These are phyloP conservation scores for Lottia scabra DNA, from an alignment of 2,888 invertebrate species.

Conservation along the genomic window DNA sequence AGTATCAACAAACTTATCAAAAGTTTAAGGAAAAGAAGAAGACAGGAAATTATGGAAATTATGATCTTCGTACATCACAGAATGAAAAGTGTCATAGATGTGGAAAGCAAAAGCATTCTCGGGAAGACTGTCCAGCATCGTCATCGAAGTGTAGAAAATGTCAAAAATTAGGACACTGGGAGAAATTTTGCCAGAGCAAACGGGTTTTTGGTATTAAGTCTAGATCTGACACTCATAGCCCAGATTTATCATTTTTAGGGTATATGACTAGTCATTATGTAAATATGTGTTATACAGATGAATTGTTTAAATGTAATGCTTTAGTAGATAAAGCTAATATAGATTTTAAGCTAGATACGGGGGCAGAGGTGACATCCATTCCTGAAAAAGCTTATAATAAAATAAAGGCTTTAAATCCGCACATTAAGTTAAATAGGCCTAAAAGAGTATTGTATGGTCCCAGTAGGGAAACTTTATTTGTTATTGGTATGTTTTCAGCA, in stretches of 20 bases:
- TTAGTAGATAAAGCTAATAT: neutral
- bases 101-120: neutral
- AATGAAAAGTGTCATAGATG: neutral
- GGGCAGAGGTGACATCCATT: neutral
- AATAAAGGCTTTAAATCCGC: neutral
- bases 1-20: neutral
- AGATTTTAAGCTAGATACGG: neutral
- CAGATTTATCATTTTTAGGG: too few species aligned
- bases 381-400: neutral
- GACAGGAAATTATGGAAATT: too few species aligned
- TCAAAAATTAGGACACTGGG: neutral
- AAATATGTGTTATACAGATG: too few species aligned
- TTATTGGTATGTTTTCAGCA: neutral
- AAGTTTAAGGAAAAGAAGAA: neutral
- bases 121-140: neutral
- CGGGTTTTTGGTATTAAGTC: neutral
- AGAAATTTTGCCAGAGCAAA: neutral
- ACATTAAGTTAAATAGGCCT: neutral
- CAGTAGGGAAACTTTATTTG: neutral
- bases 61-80: too few species aligned
- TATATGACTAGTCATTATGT: too few species aligned
- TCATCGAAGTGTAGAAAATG: neutral
- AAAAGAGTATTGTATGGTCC: neutral
- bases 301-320: too few species aligned
- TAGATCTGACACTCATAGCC: too few species aligned